phyloP scores from a whole-genome alignment of 2,797 vertebrate genomes.

The Halcyon leucocephala region DNA sequence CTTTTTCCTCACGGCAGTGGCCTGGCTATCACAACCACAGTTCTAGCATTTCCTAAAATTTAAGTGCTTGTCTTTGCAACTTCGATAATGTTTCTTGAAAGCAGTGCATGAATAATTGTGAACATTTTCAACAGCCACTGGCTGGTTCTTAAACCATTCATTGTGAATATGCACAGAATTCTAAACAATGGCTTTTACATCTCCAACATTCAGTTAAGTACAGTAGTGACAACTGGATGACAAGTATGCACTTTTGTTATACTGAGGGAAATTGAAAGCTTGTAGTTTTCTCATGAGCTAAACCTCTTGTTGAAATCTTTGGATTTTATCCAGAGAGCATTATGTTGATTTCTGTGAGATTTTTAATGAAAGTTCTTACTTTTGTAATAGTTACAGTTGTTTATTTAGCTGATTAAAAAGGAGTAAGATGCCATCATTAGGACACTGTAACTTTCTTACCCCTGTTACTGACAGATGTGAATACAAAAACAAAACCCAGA shows the following conservation, averaged over 20 bases:
- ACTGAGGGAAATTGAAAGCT: not conserved
- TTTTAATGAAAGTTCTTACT: not conserved
- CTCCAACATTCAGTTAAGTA: not conserved
- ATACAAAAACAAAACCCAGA: not conserved
- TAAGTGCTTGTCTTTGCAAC: not conserved
- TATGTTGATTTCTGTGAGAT: not conserved
- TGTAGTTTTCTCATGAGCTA: not conserved
- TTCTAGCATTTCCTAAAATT: not conserved
- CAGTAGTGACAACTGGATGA: not conserved
- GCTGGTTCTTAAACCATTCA: not conserved
- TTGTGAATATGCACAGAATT: not conserved
- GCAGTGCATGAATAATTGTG: not conserved
- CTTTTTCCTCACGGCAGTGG: not conserved
- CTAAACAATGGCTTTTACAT: not conserved
- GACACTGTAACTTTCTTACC: not conserved
- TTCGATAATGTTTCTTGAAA: not conserved
- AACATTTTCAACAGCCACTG: not conserved
- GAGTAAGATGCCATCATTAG: not conserved
- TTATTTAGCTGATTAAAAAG: not conserved
- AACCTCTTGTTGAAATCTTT: constrained; percentile 1
- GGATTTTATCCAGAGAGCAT: constrained; percentile 3
- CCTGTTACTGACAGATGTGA: not conserved
- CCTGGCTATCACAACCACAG: not conserved
- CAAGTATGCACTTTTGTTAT: not conserved
- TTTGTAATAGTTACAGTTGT: not conserved